phyloP scores from a whole-genome alignment of 2,113 vertebrate species.

The Eulemur macaco region DNA sequence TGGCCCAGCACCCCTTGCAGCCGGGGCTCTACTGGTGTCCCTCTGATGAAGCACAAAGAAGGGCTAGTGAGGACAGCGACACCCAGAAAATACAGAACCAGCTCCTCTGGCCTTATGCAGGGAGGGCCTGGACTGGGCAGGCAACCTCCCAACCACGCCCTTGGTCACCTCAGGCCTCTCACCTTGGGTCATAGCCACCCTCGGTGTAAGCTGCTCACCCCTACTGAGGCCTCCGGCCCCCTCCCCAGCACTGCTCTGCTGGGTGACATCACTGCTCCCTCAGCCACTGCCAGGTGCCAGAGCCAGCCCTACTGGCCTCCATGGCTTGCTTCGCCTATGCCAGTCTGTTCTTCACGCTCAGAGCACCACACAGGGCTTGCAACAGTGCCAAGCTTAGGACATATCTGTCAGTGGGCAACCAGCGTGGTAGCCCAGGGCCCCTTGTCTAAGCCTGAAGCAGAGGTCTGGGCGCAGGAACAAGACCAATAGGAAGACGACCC shows the following conservation, averaged over 20 bases:
- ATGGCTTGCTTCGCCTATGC: neutral
- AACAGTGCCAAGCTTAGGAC: neutral
- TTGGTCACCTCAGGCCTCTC: neutral
- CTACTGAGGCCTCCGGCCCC: neutral
- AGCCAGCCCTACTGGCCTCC: neutral
- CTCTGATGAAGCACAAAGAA: neutral
- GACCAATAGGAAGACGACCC: neutral
- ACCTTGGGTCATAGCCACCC: neutral
- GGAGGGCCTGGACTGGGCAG: neutral
- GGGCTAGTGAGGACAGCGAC: neutral
- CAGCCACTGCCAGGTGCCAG: neutral
- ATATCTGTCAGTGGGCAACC: neutral
- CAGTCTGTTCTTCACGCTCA: neutral
- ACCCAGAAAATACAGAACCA: neutral
- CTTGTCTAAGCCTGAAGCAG: neutral
- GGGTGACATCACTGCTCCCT: neutral
- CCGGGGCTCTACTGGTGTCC: neutral
- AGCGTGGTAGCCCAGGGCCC: neutral
- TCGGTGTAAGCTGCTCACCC: neutral
- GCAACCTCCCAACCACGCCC: neutral
- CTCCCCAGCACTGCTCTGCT: neutral
- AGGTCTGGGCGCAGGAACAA: neutral
- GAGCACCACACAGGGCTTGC: neutral
- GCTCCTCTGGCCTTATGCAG: neutral
- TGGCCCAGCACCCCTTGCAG: neutral